Base-by-base conservation (phyloP, 2,888 invertebrate genomes). In the Slavum lentiscoides region DNA sequence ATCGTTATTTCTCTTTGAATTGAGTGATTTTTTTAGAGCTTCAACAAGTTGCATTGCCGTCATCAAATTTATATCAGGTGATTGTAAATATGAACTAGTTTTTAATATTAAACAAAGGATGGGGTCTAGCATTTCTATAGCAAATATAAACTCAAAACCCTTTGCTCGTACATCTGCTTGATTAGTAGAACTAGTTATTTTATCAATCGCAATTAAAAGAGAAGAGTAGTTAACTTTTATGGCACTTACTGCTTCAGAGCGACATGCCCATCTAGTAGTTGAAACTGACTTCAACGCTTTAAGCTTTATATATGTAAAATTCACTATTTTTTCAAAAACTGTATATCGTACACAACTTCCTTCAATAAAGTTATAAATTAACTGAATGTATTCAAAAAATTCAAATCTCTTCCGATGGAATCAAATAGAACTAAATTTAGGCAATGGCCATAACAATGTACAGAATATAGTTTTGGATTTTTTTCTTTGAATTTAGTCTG, bases 81-180 rank as follows among this genome's bases (percentile, higher is more conserved):
- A 49, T 67, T 67, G 15, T 49, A 67, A 67, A 15, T 21, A 67
- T 7, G 43, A 43, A 49, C 67, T 49, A 2, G 21, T 67, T 49
- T 66, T 43, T 67, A 67, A 49, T 49, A 43, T 43, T 49, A 67
- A 67, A 39, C 39, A 39, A 66, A 66, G 39, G 0, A 66, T 66
- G 0, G 39, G 66, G 39, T 66, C 39, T 39, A n/a, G 66, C 39
- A 67, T n/a, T 67, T 67, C 67, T 13, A 67, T 43, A 43, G 13
- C n/a, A 67, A 67, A 43, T 67, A 67, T 43, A 67, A 67, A 67
- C n/a, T 43, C 67, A 67, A 67, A 67, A 64, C 64, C 64, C 66
- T 66, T 66, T 9, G 43, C 13, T 66, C 66, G 0, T 66, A 66
- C n/a, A n/a, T 43, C 39, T 39, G n/a, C 13, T n/a, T n/a, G n/a